A percentile compares a stretch with the other conserved stretches of the same genome.
These are phyloP conservation scores for Epinephelus malabaricus DNA, from an alignment of 2,797 vertebrate genomes.

Conservation along the genomic window DNA sequence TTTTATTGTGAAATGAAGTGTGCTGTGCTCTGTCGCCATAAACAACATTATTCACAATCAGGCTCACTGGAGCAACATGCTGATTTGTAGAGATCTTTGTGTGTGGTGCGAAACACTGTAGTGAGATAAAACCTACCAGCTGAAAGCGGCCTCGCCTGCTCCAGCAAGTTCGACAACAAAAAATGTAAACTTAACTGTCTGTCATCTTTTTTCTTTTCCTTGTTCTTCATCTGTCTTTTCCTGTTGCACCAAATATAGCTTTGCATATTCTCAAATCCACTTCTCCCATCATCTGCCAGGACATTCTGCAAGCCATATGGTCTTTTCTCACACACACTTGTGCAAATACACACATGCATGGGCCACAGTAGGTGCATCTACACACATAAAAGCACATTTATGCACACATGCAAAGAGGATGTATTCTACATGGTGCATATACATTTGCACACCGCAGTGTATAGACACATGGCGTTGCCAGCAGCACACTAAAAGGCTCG, in stretches of 20 bases:
- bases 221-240: constrained; percentile 46
- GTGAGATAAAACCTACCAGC: constrained; percentile 41
- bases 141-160: constrained; percentile 46
- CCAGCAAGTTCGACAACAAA: constrained; percentile 47
- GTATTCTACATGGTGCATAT: constrained; percentile 15
- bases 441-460: constrained; percentile 24
- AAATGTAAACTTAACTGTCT: constrained; percentile 60
- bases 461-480: constrained; percentile 33
- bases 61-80: constrained; percentile 60
- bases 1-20: constrained; percentile 42
- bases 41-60: constrained; percentile 61
- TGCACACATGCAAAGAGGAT: constrained; percentile 37
- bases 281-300: constrained; percentile 38
- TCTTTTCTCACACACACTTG: constrained; percentile 26
- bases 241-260: constrained; percentile 30
- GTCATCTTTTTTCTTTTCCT: constrained; percentile 12
- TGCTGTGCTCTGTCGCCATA: constrained; percentile 41
- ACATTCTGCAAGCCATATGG: constrained; percentile 61
- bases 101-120: not conserved
- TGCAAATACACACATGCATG: constrained; percentile 21
- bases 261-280: constrained; percentile 38
- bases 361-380: constrained; percentile 23
- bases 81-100: constrained; percentile 22
- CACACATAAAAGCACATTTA: constrained; percentile 21
- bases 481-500: constrained; percentile 50